Base-by-base conservation (phyloP, 2,113 vertebrate species). In the Megalops atlanticus region DNA sequence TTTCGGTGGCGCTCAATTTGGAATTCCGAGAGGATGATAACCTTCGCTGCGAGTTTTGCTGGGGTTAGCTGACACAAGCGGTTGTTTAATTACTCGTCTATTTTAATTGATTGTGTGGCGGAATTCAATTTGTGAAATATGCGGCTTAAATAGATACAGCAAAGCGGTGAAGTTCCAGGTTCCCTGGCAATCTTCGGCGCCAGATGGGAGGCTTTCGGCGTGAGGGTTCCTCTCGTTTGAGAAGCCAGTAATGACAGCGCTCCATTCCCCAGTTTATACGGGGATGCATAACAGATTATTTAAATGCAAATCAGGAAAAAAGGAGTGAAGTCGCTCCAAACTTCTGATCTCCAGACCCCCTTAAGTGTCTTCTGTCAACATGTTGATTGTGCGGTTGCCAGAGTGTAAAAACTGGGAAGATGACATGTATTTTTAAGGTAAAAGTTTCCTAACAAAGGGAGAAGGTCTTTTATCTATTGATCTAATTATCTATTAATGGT, bases 61-160 rank as follows among this genome's bases (percentile, higher is more conserved):
- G 24, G 24, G 27, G 58, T 64, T 64, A 64, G 58, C n/a, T 2
- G n/a, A 64, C 58, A 64, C 24, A 64, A 11, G 58, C 58, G 24
- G 58, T 85, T 86, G 80, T 85, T 87, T 84, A 88, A 89, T 91
- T 88, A 90, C 81, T 84, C 78, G 77, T 77, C 78, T 79, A n/a
- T 64, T 64, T 77, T 87, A 83, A 86, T 73, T 84, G 47, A 81
- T 76, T 85, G 78, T 82, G 80, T 77, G 81, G 82, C 83, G 81
- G 71, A 88, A 90, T 87, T 90, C 74, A 88, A 88, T 92, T 87
- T 86, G 78, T 82, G 79, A 83, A 82, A 45, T 80, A 72, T 69
- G 36, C 40, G 76, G 80, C 45, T 83, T 79, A 47, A 81, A 81
- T 76, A 77, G 43, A 77, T 79, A 74, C 21, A 40, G 39, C 71